Base-by-base conservation (phyloP, 2,113 vertebrate species). In the Antidorcas marsupialis region DNA sequence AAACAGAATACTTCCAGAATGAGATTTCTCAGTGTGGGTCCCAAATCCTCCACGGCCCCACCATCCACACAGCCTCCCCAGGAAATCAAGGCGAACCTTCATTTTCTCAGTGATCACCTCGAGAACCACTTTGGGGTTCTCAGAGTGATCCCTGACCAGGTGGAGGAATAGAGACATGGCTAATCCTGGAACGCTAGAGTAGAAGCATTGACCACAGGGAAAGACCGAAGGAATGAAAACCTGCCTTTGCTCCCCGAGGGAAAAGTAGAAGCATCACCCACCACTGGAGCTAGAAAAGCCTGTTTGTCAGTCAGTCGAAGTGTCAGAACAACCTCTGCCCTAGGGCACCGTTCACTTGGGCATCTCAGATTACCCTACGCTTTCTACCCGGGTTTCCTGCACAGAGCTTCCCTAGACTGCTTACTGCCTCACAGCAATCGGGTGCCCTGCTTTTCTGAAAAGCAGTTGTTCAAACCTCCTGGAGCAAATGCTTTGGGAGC, bases 331-430 rank as follows among this genome's bases (percentile, higher is more conserved):
- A 33, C 30, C 39, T 7, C 28, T 50, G 59, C n/a, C 55, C 2
- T 0, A n/a, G n/a, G 10, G 15, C 28, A 8, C 12, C 1, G 0
- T 6, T n/a, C 59, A 8, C 53, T 3, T 1, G 14, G 45, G 83
- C 7, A 0, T 15, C 0, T 19, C 52, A 4, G 1, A 5, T 9
- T 15, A 2, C 50, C 76, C 62, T 15, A 0, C 0, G 0, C 67
- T 9, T 28, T 19, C 67, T 28, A n/a, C 23, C 0, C 0, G 0
- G 0, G 2, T 12, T 33, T 60, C 53, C 89, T 85, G 28, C 82
- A 71, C 7, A 14, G 33, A 93, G 87, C 45, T 3, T 4, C 67
- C 50, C 67, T 10, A 3, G 27, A 2, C 27, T 9, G 45, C 88
- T 30, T 30, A 21, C 9, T 1, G n/a, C 71, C 88, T 30, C 39